Percentiles rank a stretch among this genome's conserved stretches.
These are phyloP conservation scores for Fragum whitleyi DNA, from an alignment of 2,888 invertebrate genomes.

Conservation along the genomic window DNA sequence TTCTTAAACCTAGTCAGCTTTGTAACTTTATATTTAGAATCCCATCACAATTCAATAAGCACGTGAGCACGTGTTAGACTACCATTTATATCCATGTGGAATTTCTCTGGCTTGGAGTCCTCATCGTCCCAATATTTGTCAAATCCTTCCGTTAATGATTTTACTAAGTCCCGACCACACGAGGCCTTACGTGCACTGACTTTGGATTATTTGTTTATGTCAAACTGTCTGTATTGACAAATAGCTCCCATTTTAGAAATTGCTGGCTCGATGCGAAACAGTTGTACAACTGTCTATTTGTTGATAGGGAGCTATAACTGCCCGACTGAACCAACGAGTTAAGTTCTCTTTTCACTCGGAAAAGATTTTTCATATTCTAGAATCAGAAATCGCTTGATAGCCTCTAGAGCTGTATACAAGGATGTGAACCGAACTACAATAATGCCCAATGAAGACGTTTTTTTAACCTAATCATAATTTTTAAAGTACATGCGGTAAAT, in stretches of 20 bases:
- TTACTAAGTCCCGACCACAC: slow-evolving; percentile 57
- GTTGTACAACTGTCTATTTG: too few relatives aligned
- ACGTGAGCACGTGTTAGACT: background rate
- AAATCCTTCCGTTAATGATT: slow-evolving; percentile 61
- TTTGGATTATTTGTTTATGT: slow-evolving; percentile 30
- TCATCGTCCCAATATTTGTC: slow-evolving; percentile 57
- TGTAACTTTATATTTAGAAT: slow-evolving; percentile 12
- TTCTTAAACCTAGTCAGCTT: background rate
- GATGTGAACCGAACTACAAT: too few relatives aligned
- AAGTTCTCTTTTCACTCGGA: too few relatives aligned
- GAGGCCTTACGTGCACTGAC: slow-evolving; percentile 50
- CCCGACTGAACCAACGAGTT: too few relatives aligned
- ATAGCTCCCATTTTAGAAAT: background rate
- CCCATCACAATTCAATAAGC: slow-evolving; percentile 10
- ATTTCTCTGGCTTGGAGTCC: slow-evolving; percentile 22
- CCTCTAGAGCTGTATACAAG: too few relatives aligned
- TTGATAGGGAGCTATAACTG: too few relatives aligned
- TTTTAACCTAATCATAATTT: too few relatives aligned
- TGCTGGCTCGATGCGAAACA: background rate
- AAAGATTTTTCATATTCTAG: too few relatives aligned
- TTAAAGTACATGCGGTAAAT: too few relatives aligned
- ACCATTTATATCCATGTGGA: background rate
- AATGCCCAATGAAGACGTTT: too few relatives aligned
- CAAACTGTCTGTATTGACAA: slow-evolving; percentile 12
- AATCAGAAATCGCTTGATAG: too few relatives aligned